A percentile compares a stretch with the other conserved stretches of the same genome.
Conservation (phyloP, 2,797 vertebrate species). For the Epinephelus awoara region DNA sequence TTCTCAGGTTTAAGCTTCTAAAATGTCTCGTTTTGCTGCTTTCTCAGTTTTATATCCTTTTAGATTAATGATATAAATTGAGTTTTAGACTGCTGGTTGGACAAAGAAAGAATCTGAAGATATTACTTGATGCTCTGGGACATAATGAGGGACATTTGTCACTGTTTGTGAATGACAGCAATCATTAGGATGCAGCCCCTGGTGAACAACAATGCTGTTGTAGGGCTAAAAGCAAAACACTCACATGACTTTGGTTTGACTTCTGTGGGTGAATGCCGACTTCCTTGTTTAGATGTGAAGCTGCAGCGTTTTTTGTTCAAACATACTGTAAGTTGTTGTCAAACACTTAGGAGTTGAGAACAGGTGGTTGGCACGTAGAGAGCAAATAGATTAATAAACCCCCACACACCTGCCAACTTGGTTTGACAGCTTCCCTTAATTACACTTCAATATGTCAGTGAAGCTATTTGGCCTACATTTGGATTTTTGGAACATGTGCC, state of each 20-base stretch:
- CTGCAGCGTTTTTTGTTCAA: slow-evolving; percentile 10
- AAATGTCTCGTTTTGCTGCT: neutral
- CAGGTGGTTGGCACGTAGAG: slow-evolving; percentile 21
- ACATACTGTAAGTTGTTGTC: slow-evolving; percentile 1
- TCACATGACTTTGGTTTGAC: slow-evolving; percentile 24
- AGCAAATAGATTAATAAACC: slow-evolving; percentile 25
- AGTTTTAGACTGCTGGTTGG: neutral
- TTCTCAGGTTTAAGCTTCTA: neutral
- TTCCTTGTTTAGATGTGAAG: slow-evolving; percentile 28
- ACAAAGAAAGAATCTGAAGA: neutral
- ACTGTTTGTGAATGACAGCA: neutral
- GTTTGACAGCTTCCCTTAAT: slow-evolving; percentile 14
- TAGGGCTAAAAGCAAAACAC: neutral
- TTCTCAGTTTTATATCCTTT: neutral
- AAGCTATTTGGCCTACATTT: neutral
- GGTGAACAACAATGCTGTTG: neutral
- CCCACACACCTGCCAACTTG: neutral
- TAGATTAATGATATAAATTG: neutral
- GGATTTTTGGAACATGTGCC: neutral
- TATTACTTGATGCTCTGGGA: neutral
- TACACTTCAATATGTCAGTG: slow-evolving; percentile 1
- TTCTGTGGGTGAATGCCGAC: neutral
- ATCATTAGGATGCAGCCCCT: neutral
- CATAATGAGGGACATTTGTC: neutral
- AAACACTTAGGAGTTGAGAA: slow-evolving; percentile 27